These are phyloP conservation scores for Cebus imitator DNA, from an alignment of 2,113 vertebrate species.

Conservation along the genomic window DNA sequence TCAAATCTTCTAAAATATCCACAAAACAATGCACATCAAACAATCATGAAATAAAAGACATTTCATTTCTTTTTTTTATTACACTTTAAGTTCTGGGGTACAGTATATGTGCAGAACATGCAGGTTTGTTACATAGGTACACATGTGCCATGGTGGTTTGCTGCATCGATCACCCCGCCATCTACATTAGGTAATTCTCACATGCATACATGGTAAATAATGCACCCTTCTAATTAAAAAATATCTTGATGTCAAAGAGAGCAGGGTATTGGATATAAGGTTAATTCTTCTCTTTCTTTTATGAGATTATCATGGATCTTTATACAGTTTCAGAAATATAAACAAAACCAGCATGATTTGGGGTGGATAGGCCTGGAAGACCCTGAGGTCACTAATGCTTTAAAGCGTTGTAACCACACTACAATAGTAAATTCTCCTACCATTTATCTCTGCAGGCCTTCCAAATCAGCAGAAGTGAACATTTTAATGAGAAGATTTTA, in stretches of 20 bases:
- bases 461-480: neutral
- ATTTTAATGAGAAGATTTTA: neutral
- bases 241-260: neutral
- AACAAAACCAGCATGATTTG: neutral
- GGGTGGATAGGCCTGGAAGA: neutral
- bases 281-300: neutral
- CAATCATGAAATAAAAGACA: neutral
- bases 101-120: no score
- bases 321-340: neutral
- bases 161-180: no score
- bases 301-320: neutral
- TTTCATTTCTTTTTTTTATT: neutral
- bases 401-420: neutral
- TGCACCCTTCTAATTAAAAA: neutral
- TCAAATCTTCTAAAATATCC: neutral
- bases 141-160: no score
- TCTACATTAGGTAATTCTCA: neutral
- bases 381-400: neutral
- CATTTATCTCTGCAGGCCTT: neutral
- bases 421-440: neutral
- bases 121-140: no score
- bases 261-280: neutral
- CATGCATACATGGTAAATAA: neutral
- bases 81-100: no score
- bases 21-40: neutral